A percentile compares a stretch with the other conserved stretches of the same genome.
Evolutionary conservation across 2,888 invertebrate species (phyloP).

Genomic region (Chrysomela aeneicollis): DNA sequence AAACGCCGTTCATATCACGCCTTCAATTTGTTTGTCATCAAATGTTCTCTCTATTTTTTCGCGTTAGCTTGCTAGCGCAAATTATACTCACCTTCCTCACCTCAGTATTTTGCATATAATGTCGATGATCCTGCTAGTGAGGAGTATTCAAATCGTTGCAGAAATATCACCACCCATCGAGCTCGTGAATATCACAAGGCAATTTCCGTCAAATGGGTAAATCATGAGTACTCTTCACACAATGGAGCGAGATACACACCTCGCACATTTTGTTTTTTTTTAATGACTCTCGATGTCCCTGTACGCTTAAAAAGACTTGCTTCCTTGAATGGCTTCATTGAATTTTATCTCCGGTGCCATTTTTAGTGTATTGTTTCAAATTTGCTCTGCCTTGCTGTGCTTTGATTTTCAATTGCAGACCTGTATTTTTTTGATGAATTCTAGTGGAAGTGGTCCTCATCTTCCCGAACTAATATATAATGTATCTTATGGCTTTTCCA

Average conservation of each 20-base stretch:
- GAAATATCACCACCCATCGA: not conserved
- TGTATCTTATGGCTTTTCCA: too few species aligned
- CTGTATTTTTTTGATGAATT: too few species aligned
- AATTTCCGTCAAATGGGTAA: not conserved
- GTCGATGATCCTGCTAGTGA: too few species aligned
- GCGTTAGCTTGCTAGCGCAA: not conserved
- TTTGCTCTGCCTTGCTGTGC: too few species aligned
- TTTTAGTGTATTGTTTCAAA: too few species aligned
- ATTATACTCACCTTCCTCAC: not conserved
- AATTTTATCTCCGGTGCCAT: too few species aligned
- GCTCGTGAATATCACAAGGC: slow-evolving; percentile 3
- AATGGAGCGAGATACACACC: not conserved
- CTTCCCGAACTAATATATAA: too few species aligned
- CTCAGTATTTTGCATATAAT: too few species aligned
- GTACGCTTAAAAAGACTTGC: not conserved
- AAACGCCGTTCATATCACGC: slow-evolving; percentile 29
- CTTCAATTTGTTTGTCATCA: slow-evolving; percentile 33
- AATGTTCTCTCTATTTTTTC: not conserved
- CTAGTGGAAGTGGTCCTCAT: too few species aligned
- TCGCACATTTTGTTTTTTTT: not conserved
- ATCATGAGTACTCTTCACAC: not conserved
- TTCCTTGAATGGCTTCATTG: too few species aligned
- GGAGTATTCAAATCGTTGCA: not conserved
- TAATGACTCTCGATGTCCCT: not conserved
- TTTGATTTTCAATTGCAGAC: too few species aligned